Evolutionary conservation across 37 sponge, comb jelly and placozoan species (phyloP), one percentile per base, ranked within the genome.

Genomic region (Crambe crambe): DNA sequence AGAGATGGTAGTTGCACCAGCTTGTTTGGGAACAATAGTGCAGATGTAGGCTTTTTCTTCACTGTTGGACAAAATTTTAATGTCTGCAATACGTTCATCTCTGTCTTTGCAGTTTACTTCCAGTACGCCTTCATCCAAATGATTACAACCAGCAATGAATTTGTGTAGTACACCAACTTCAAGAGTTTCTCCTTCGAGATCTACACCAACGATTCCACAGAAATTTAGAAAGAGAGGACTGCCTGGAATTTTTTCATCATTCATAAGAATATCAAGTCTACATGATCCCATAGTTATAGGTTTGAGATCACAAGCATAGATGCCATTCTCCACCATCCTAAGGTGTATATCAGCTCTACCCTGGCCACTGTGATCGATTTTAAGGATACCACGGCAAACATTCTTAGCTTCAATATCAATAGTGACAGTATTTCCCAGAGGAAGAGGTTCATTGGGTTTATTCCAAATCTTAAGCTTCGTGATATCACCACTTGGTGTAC

Each of bases 391-490:
- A 1, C 58, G 42, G 0, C 88, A 85, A 60, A 84, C 87, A 34
- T 81, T 76, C 25, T 63, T 47, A 25, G 91, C 83, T 37, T 89
- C 73, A 29, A 89, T 85, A 0, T 80, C 42, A 66, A 93, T 79
- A 27, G 39, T 42, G 1, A 67, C 70, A n/a, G 70, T 51, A 35
- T 79, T 69, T 15, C 80, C 81, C 63, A 83, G 68, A 22, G 56
- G 47, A 58, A 65, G 58, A 22, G 84, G 74, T 27, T 79, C 62
- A 23, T 43, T 56, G 42, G 78, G 71, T 8, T 30, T 38, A 26
- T 17, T 23, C 67, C 31, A 38, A 80, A 87, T 39, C 79, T 73
- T 1, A 34, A 59, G 54, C 74, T 74, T 26, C 4, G 30, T 34
- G 34, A 70, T 47, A 47, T 47, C 51, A 15, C 10, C 12, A 12